These are phyloP conservation scores for Dasyprocta punctata DNA, from an alignment of 2,113 vertebrate species.

Conservation along the genomic window DNA sequence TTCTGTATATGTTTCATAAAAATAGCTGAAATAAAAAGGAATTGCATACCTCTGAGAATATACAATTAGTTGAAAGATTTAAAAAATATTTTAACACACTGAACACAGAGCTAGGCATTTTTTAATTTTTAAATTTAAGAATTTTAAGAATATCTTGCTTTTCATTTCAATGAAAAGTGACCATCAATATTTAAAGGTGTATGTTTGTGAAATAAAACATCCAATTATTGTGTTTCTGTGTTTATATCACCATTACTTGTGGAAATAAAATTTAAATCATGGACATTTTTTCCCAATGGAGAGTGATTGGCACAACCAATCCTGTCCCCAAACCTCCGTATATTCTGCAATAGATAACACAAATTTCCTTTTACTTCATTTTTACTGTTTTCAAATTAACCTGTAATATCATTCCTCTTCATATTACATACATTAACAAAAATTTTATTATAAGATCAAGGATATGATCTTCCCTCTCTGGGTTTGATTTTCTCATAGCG, in stretches of 20 bases:
- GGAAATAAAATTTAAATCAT: neutral
- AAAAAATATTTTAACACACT: neutral
- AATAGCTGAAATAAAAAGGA: neutral
- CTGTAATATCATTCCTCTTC: neutral
- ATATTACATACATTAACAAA: neutral
- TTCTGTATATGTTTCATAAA: neutral
- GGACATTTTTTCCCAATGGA: accelerated
- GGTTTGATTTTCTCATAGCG: neutral
- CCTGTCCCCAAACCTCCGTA: neutral
- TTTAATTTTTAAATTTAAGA: neutral
- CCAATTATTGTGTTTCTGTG: neutral
- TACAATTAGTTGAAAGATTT: neutral
- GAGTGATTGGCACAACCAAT: accelerated
- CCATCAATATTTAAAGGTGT: neutral
- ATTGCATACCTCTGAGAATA: neutral
- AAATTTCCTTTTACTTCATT: neutral
- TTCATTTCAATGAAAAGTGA: neutral
- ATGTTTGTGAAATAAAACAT: neutral
- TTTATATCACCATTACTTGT: neutral
- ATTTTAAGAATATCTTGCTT: neutral
- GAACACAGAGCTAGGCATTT: neutral
- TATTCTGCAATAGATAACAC: neutral
- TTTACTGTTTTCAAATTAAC: neutral
- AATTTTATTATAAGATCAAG: neutral
- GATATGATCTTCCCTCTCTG: neutral